Evolutionary conservation across 1,140 invertebrate genomes (phyloP), one percentile per base, ranked within the genome.

Genomic region (Euura saliciscinereae): DNA sequence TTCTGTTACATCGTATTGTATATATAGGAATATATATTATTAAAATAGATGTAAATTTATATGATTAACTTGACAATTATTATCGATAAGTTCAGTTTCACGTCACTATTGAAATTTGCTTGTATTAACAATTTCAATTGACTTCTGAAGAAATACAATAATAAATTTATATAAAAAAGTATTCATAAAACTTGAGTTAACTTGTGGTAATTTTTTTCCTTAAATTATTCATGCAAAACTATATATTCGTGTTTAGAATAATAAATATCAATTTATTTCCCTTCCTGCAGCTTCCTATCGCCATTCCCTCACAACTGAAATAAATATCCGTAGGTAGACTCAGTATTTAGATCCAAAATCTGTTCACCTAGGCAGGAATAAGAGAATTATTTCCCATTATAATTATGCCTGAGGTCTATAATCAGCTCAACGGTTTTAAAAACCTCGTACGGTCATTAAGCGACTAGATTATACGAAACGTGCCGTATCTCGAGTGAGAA

Each of bases 11-110:
- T n/a, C 69, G 5, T 2, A 45, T 51, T 45, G 43, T 69, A 51
- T 46, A 65, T 11, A 73, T 44, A 44, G 68, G 43, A 28, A 65
- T 71, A 70, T 70, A 44, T 43, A 64, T 28, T 28, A 28, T 28
- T 28, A 28, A 42, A 51, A 13, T 11, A 8, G 28, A 66, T 79
- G 66, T 79, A 78, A 74, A 68, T 28, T 59, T 59, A 59, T n/a
- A 59, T 59, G 6, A n/a, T 59, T 59, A 59, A 59, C 8, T 59
- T 59, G 51, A 59, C 51, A n/a, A 59, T 59, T 59, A 59, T 59
- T 59, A n/a, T 59, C 13, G 5, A 59, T 8, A 59, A 59, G 51
- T 59, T 59, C 5, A 59, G 51, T 59, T 59, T 59, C n/a, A 71
- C 44, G 28, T 71, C 65, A 11, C 45, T 66, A 59, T 71, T 28